Evolutionary conservation across 1,140 invertebrate genomes (phyloP).

Genomic region (Palaemon carinicauda): DNA sequence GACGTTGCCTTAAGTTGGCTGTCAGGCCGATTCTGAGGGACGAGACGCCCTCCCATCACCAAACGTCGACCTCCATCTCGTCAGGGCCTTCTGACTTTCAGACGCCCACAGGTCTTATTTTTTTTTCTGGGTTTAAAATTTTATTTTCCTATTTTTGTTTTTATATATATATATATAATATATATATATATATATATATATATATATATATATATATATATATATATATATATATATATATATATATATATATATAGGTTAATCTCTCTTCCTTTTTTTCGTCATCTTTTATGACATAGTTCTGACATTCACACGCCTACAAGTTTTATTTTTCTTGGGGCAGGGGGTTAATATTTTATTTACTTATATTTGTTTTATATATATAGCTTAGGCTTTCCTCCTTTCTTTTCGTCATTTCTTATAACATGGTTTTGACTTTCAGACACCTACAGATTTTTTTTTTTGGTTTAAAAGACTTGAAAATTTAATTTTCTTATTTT

Average conservation of each 20-base stretch:
- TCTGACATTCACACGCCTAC: too few species aligned
- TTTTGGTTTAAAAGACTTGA: too few species aligned
- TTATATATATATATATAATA: neutral
- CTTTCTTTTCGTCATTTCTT: too few species aligned
- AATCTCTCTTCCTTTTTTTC: too few species aligned
- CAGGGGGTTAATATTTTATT: too few species aligned
- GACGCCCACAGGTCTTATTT: neutral
- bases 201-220: neutral
- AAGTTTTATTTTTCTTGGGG: too few species aligned
- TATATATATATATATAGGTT: neutral
- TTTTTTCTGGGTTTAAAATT: neutral
- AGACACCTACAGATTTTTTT: too few species aligned
- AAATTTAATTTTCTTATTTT: too few species aligned
- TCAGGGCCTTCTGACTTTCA: neutral
- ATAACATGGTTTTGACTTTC: too few species aligned
- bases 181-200: neutral
- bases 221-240: neutral
- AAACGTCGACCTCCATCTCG: neutral
- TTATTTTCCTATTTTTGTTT: neutral
- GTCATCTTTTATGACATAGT: too few species aligned
- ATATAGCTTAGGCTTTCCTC: too few species aligned
- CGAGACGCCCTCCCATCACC: neutral
- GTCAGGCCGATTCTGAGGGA: neutral
- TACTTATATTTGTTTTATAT: too few species aligned
- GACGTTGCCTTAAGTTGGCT: conserved; percentile 14